phyloP scores from a whole-genome alignment of 2,113 vertebrate species.

The Hemibagrus wyckioides region DNA sequence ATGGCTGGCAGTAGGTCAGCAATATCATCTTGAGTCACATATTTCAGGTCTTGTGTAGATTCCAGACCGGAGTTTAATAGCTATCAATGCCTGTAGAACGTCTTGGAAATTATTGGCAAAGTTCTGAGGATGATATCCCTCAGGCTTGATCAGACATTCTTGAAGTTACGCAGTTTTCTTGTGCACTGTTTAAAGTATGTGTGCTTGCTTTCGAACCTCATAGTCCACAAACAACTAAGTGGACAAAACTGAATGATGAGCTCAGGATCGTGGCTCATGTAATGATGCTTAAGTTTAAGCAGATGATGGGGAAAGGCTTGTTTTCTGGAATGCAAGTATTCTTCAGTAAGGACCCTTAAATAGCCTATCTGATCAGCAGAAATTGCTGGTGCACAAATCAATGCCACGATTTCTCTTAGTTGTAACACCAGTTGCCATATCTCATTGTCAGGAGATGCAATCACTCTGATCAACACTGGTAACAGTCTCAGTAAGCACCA shows the following conservation, averaged over 20 bases:
- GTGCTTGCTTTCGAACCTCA: constrained; percentile 49
- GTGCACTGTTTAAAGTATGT: constrained; percentile 54
- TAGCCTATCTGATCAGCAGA: background rate
- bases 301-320: no score
- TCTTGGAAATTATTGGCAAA: no score
- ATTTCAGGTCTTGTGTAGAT: no score
- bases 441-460: constrained; percentile 21
- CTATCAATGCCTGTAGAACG: no score
- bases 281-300: no score
- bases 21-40: no score
- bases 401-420: background rate
- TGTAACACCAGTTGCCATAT: constrained; percentile 34
- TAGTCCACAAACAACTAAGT: constrained; percentile 28
- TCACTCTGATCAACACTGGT: constrained; percentile 32
- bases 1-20: no score
- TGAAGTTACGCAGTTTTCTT: constrained; percentile 52
- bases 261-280: no score
- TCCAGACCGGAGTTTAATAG: no score
- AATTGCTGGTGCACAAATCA: constrained; percentile 28
- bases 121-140: no score
- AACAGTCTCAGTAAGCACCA: constrained; percentile 36
- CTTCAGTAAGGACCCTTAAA: constrained; percentile 37
- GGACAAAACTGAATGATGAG: constrained; percentile 45
- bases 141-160: constrained; percentile 43
- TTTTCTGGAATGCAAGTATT: no score